Percentiles rank a stretch among this genome's conserved stretches.
phyloP scores from a whole-genome alignment of 2,888 invertebrate genomes.

The Elysia crispata region DNA sequence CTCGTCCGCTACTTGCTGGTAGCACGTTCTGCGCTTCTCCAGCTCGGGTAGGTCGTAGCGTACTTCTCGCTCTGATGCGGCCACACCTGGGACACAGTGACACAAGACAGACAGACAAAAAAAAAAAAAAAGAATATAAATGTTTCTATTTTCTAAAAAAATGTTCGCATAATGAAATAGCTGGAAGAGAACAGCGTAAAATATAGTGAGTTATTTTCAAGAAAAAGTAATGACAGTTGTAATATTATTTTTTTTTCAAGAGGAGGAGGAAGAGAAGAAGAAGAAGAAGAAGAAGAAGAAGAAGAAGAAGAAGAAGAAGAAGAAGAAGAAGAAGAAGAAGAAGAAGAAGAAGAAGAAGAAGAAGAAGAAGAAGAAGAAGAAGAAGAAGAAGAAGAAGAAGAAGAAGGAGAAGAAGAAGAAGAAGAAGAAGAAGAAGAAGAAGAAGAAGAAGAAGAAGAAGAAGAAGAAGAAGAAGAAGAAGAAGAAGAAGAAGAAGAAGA shows the following conservation, averaged over 20 bases:
- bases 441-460: conserved; percentile 35
- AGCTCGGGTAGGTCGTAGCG: no score
- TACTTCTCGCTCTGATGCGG: conserved; percentile 5
- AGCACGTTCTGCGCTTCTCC: no score
- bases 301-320: not conserved
- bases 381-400: conserved; percentile 17
- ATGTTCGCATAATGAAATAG: no score
- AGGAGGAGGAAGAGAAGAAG: not conserved
- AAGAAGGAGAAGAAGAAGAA: conserved; percentile 28
- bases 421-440: conserved; percentile 38
- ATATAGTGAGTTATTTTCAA: no score
- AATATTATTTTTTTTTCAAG: no score
- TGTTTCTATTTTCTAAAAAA: no score
- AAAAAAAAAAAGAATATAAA: no score
- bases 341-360: not conserved
- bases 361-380: conserved; percentile 33
- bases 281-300: conserved; percentile 11
- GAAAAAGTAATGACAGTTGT: no score
- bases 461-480: conserved; percentile 39
- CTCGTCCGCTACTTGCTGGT: no score
- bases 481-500: conserved; percentile 37
- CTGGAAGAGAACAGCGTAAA: no score
- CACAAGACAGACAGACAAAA: conserved; percentile 52
- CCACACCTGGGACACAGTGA: conserved; percentile 33
- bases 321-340: conserved; percentile 14